phyloP scores from a whole-genome alignment of 2,797 vertebrate genomes.

The Galago senegalensis region DNA sequence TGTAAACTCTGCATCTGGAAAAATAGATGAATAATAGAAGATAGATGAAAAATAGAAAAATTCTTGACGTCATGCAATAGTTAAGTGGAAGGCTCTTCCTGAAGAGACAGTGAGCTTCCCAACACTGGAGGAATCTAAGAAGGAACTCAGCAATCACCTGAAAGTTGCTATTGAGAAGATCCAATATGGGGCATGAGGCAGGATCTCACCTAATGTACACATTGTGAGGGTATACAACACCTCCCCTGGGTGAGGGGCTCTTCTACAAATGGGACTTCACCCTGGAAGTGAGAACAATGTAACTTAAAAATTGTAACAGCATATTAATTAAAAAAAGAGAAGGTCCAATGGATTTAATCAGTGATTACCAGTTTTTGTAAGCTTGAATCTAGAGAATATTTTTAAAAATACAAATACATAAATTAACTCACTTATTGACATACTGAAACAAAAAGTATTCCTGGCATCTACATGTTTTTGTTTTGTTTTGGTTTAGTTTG shows the following conservation, averaged over 20 bases:
- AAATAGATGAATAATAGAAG: neutral
- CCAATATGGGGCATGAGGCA: neutral
- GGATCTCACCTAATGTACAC: too few species aligned
- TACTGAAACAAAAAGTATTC: neutral
- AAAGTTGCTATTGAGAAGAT: conserved; percentile 3
- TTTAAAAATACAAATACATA: neutral
- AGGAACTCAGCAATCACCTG: neutral
- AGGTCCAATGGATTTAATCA: neutral
- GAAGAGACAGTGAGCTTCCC: neutral
- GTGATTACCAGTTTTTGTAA: neutral
- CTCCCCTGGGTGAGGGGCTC: too few species aligned
- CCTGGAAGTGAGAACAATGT: too few species aligned
- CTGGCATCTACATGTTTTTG: neutral
- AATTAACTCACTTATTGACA: neutral
- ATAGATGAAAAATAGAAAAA: too few species aligned
- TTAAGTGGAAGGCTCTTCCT: neutral
- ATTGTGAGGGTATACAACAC: too few species aligned
- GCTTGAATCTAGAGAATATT: conserved; percentile 14
- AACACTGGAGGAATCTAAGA: neutral
- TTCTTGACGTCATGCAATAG: neutral
- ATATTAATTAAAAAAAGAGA: neutral
- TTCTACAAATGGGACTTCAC: too few species aligned
- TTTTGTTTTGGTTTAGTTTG: neutral
- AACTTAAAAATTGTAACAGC: too few species aligned
- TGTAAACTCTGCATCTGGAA: neutral